phyloP scores from a whole-genome alignment of 2,797 vertebrate genomes.

The Alca torda region DNA sequence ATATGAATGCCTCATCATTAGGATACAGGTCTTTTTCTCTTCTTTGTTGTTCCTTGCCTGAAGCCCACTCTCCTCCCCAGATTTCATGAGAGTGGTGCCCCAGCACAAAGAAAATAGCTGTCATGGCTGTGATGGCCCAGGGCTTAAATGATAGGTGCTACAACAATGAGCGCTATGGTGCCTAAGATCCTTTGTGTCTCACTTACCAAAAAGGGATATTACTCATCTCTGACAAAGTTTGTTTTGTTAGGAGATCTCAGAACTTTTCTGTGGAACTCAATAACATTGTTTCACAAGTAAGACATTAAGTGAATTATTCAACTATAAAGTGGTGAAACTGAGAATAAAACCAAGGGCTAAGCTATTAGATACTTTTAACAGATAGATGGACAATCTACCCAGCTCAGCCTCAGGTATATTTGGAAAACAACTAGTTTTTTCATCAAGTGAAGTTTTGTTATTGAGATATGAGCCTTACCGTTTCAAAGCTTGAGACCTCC shows the following conservation, averaged over 20 bases:
- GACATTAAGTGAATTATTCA: background rate
- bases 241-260: background rate
- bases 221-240: background rate
- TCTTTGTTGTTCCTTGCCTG: background rate
- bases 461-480: background rate
- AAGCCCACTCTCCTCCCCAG: background rate
- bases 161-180: background rate
- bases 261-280: background rate
- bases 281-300: background rate
- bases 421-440: background rate
- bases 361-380: background rate
- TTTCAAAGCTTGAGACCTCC: background rate
- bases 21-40: background rate
- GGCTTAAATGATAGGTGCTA: background rate
- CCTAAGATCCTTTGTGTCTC: background rate
- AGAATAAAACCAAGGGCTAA: background rate
- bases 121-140: too few species aligned
- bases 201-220: background rate
- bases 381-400: background rate
- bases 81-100: background rate
- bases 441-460: background rate
- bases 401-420: background rate
- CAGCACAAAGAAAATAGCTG: background rate
- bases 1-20: background rate
- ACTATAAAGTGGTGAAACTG: background rate